Evolutionary conservation across 2,797 vertebrate genomes (phyloP).

Genomic region (Falco concolor): DNA sequence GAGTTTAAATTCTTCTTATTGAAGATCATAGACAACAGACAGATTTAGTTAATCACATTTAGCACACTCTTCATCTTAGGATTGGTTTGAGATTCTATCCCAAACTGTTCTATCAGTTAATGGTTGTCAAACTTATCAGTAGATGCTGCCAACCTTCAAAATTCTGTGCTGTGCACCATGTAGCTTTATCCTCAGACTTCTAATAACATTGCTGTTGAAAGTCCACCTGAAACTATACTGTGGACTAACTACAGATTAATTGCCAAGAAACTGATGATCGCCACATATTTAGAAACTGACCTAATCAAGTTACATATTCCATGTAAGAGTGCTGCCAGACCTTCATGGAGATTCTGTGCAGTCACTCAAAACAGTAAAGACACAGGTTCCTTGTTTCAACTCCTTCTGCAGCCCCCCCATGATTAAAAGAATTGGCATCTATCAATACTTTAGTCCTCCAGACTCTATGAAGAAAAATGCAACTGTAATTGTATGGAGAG

Average conservation of each 20-base stretch:
- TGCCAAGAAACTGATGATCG: neutral
- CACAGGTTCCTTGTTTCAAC: neutral
- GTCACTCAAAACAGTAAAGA: neutral
- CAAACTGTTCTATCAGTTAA: neutral
- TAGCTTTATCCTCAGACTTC: neutral
- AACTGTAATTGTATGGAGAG: neutral
- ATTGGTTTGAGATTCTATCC: neutral
- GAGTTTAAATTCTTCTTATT: constrained; percentile 10
- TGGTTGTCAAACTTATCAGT: neutral
- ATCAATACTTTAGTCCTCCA: neutral
- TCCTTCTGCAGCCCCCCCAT: neutral
- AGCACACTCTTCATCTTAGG: neutral
- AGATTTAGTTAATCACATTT: neutral
- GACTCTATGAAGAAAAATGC: neutral
- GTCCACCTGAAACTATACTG: neutral
- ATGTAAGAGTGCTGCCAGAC: neutral
- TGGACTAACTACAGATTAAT: neutral
- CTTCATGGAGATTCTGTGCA: neutral
- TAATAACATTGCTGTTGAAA: neutral
- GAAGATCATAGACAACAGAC: neutral
- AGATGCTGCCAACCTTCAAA: neutral
- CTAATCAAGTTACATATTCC: neutral
- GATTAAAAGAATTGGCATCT: neutral
- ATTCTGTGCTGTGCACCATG: neutral
- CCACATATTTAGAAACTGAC: neutral